Evolutionary conservation across 2,797 vertebrate genomes (phyloP).

Genomic region (Margarornis squamiger): DNA sequence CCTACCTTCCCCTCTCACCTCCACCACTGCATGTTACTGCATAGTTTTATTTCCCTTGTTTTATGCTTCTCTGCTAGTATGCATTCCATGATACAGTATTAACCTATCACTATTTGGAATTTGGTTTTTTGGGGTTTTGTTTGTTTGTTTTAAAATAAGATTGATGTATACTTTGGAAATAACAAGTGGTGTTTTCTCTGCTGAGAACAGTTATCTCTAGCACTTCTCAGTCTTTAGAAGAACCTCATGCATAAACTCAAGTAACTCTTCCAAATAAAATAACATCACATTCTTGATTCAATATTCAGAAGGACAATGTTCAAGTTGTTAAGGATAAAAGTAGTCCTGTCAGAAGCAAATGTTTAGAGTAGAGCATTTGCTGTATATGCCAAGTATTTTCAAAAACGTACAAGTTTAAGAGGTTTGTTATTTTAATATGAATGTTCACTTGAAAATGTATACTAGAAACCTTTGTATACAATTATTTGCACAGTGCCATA

Average conservation of each 20-base stretch:
- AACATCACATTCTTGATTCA: not conserved
- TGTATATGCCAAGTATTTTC: not conserved
- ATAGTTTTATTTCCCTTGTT: not conserved
- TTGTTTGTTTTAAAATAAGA: not conserved
- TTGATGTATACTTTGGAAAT: not conserved
- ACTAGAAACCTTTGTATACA: not conserved
- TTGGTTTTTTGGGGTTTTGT: no score
- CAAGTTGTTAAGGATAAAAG: not conserved
- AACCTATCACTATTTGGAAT: no score
- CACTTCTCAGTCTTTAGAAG: not conserved
- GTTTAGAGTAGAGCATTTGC: accelerated
- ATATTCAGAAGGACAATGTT: not conserved
- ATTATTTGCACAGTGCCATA: not conserved
- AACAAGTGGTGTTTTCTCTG: not conserved
- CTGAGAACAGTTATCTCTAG: not conserved
- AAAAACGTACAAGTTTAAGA: not conserved
- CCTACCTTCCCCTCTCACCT: not conserved
- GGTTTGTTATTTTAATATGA: not conserved
- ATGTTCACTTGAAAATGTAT: not conserved
- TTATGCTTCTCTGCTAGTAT: not conserved
- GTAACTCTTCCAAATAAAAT: not conserved
- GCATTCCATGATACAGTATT: not conserved
- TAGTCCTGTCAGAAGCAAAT: not conserved
- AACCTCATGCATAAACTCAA: not conserved
- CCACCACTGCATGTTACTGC: no score